Evolutionary conservation across 2,888 invertebrate species (phyloP), one percentile per base, ranked within the genome.

Genomic region (Thelaira solivaga): DNA sequence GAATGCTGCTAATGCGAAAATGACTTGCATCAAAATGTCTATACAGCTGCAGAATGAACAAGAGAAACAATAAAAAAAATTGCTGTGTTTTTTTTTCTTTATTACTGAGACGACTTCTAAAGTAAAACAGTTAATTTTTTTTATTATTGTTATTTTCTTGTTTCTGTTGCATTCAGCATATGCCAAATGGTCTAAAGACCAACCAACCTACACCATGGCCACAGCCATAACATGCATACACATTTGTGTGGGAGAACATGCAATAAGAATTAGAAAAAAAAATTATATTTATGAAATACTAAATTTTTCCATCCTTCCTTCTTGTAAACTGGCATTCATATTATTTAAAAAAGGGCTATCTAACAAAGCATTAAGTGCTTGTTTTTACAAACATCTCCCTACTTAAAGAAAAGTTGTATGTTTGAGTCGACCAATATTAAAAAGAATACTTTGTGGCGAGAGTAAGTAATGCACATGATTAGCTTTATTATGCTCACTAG

Each of bases 11-110:
- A 82, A 82, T 82, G 81, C 74, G 77, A 80, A 80, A 80, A 80
- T 81, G 81, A 80, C 80, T 81, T 80, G 78, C 81, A 80, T 77
- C 71, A 76, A 80, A 76, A 71, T 75, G 69, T 65, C 71, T 79
- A 62, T 67, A 76, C 72, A 67, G 68, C 34, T 61, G 61, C 34
- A 57, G n/a, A 45, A 26, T 34, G 43, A 29, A 24, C 1, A 41
- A 20, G n/a, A 57, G 4, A 34, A 53, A 16, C 24, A 24, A 6
- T 7, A 8, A 34, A 13, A 16, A 10, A 16, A 22, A 5, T 34
- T 69, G 31, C 61, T 18, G n/a, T n/a, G n/a, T n/a, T n/a, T n/a
- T n/a, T n/a, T n/a, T n/a, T n/a, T n/a, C n/a, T n/a, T n/a, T n/a
- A n/a, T n/a, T n/a, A 55, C 20, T 47, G 29, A 36, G 36, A 67